Evolutionary conservation across 2,888 invertebrate genomes (phyloP).

Genomic region (Therioaphis trifolii): DNA sequence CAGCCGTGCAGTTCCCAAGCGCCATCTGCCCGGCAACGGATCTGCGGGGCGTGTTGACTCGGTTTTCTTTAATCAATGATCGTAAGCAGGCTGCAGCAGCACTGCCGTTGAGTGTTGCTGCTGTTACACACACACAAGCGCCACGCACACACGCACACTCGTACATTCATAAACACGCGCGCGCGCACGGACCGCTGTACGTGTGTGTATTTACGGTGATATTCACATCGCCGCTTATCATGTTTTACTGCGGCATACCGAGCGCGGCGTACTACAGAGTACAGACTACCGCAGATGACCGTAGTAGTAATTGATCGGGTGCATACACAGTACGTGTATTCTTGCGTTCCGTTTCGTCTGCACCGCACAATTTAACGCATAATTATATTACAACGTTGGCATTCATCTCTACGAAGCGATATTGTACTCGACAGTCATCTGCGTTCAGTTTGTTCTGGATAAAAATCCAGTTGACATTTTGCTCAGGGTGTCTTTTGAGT

Average conservation of each 20-base stretch:
- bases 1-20: too few species aligned
- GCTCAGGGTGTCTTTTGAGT: background rate
- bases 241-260: background rate
- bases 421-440: background rate
- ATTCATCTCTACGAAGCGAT: background rate
- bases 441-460: background rate
- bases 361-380: background rate
- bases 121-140: too few species aligned
- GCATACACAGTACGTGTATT: background rate
- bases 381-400: background rate
- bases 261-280: background rate
- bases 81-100: too few species aligned
- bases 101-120: background rate
- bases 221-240: background rate
- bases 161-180: background rate
- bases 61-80: too few species aligned
- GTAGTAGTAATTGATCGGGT: slow-evolving; percentile 11
- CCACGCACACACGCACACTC: background rate
- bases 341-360: background rate
- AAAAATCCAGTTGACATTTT: background rate
- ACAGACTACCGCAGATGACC: background rate
- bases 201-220: background rate
- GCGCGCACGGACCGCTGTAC: background rate
- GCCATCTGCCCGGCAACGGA: too few species aligned
- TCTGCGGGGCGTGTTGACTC: too few species aligned